A percentile compares a stretch with the other conserved stretches of the same genome.
Conservation (phyloP, 2,888 invertebrate genomes). For the Cerastoderma edule region DNA sequence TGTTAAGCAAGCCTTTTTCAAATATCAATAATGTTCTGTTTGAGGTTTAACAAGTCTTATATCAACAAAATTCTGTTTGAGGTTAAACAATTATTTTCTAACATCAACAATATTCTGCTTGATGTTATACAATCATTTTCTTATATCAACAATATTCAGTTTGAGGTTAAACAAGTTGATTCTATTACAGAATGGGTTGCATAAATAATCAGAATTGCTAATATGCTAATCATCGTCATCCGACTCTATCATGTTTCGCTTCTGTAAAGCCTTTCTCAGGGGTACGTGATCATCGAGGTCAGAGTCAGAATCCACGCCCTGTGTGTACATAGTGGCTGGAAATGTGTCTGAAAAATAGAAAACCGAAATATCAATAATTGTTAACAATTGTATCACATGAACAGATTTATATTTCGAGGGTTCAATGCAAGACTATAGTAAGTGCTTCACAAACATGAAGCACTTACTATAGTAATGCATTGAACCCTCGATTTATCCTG, state of each 20-base stretch:
- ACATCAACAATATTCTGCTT: background rate
- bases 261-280: slow-evolving; percentile 73
- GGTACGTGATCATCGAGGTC: slow-evolving; percentile 80
- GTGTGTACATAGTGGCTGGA: slow-evolving; percentile 78
- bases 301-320: slow-evolving; percentile 73
- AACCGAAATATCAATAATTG: background rate
- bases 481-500: too few species aligned
- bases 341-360: slow-evolving; percentile 71
- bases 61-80: too few species aligned
- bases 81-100: too few species aligned
- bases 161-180: background rate
- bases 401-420: background rate
- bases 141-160: background rate
- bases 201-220: too few species aligned
- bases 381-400: background rate
- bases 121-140: background rate
- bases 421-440: background rate
- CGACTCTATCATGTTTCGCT: slow-evolving; percentile 69
- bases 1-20: too few species aligned
- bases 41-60: too few species aligned
- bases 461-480: too few species aligned
- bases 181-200: too few species aligned
- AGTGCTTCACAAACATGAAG: too few species aligned
- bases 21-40: too few species aligned
- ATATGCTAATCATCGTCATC: slow-evolving; percentile 75